Evolutionary conservation across 2,797 vertebrate species (phyloP).

Genomic region (Telmatherina bonti): DNA sequence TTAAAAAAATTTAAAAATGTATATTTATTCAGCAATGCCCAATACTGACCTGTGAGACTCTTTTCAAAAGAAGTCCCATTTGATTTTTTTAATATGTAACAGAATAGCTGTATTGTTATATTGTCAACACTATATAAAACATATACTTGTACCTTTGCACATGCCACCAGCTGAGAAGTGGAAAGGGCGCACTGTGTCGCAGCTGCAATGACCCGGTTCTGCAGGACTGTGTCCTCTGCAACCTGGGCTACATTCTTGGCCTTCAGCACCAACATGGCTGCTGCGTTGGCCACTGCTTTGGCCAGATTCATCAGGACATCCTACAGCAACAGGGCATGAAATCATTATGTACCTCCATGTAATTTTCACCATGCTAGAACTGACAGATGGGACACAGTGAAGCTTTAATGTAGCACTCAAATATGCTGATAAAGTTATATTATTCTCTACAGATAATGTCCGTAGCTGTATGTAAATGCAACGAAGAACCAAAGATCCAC

Average conservation of each 20-base stretch:
- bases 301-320: slow-evolving; percentile 97
- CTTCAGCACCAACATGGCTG: slow-evolving; percentile 97
- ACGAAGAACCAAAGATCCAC: neutral
- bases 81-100: neutral
- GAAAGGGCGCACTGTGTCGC: slow-evolving; percentile 98
- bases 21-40: neutral
- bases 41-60: neutral
- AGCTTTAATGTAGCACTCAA: neutral
- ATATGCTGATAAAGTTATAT: neutral
- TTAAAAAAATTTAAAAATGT: neutral
- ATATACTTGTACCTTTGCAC: slow-evolving; percentile 89
- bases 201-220: slow-evolving; percentile 96
- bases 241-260: slow-evolving; percentile 98
- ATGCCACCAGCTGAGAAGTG: slow-evolving; percentile 97
- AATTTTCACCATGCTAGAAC: neutral
- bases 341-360: neutral
- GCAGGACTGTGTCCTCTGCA: slow-evolving; percentile 91
- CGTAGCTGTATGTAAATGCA: neutral
- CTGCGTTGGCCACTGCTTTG: slow-evolving; percentile 97
- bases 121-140: neutral
- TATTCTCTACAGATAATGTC: neutral
- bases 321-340: slow-evolving; percentile 64
- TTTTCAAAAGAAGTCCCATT: neutral
- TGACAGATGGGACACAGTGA: neutral
- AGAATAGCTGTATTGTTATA: neutral